Base-by-base conservation (phyloP, 2,888 invertebrate genomes). In the Agrotis exclamationis region DNA sequence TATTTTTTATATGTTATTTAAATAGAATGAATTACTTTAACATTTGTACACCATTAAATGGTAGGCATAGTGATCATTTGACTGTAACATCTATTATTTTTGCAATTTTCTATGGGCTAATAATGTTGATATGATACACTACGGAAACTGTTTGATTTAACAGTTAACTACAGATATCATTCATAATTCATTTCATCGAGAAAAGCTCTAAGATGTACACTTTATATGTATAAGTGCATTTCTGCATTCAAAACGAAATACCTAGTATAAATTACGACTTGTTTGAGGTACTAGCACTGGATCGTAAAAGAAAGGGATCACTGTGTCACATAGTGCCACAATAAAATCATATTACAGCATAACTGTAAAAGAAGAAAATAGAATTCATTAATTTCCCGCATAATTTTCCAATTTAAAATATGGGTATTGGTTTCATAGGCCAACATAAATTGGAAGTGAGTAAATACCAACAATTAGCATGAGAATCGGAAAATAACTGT, bases 401-500 rank as follows among this genome's bases (percentile, higher is more conserved):
- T 87, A 86, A 85, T 84, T 83, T 83, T 84, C 76, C 65, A 79
- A 87, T 87, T 63, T 67, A 79, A 81, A 83, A 79, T 70, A 72
- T 74, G 83, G 73, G 78, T 84, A 87, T 88, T 86, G 73, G 79
- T 80, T 86, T 86, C 75, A 76, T 65, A 79, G 74, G 33, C 47
- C 59, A 63, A 83, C 76, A 84, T 78, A 83, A 83, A 80, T 79
- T 67, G 67, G 62, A 66, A 85, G 73, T 70, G 80, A 82, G 82
- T 80, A 83, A 82, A 85, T 76, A 80, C 79, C 74, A 66, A 77
- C 80, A 88, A 91, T 93, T 91, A 91, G 85, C 93, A 93, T 93
- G 85, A 88, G 86, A 90, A 87, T 85, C 86, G 86, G 88, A 84
- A 70, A 74, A 66, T 91, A 92, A 90, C 91, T 90, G 92, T 91